These are phyloP conservation scores for Medauroidea extradentata DNA, from an alignment of 1,140 invertebrate species.

Conservation along the genomic window DNA sequence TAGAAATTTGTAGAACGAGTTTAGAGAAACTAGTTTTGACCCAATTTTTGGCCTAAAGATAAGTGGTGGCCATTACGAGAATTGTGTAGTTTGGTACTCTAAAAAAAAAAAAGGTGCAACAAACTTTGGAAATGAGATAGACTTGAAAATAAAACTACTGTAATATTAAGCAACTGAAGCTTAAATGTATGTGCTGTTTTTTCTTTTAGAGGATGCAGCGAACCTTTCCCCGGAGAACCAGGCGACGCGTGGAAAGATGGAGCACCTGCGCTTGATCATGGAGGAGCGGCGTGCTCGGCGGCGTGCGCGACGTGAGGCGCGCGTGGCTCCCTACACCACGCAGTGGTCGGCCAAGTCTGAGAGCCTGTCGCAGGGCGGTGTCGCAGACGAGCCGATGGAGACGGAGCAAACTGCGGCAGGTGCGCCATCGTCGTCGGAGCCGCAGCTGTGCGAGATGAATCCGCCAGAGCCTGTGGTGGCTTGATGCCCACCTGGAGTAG, in stretches of 20 bases:
- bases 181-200: too few relatives aligned
- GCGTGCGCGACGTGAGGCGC: slow-evolving; percentile 67
- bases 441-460: slow-evolving; percentile 11
- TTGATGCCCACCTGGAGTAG: slow-evolving; percentile 3
- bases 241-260: slow-evolving; percentile 79
- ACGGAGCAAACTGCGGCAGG: not conserved
- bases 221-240: slow-evolving; percentile 58
- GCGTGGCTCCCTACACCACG: slow-evolving; percentile 64
- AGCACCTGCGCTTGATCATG: slow-evolving; percentile 80
- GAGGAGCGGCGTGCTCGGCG: slow-evolving; percentile 78
- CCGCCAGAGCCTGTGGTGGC: slow-evolving; percentile 15
- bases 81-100: too few relatives aligned
- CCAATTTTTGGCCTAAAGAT: too few relatives aligned
- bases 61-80: too few relatives aligned
- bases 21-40: too few relatives aligned
- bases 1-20: too few relatives aligned
- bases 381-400: slow-evolving; percentile 14
- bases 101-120: too few relatives aligned
- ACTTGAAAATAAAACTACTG: too few relatives aligned
- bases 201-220: slow-evolving; percentile 34
- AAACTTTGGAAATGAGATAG: too few relatives aligned
- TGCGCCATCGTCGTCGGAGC: not conserved
- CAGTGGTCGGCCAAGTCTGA: slow-evolving; percentile 40
- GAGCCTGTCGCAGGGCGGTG: slow-evolving; percentile 19
- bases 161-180: too few relatives aligned